Conservation (phyloP, 2,797 vertebrate genomes). For the Pseudochirops corinnae region DNA sequence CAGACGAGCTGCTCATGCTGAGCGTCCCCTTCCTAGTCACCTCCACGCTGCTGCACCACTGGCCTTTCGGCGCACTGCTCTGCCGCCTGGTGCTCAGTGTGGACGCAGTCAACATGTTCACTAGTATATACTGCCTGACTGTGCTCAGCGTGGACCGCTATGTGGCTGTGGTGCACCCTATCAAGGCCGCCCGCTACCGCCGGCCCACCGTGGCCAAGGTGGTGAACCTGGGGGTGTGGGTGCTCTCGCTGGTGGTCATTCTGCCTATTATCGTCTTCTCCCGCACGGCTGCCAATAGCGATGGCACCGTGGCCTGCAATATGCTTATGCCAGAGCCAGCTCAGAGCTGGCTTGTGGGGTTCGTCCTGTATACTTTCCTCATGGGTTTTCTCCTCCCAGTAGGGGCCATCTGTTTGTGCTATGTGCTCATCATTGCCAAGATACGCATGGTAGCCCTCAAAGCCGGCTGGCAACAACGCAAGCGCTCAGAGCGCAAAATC, state of each 20-base stretch:
- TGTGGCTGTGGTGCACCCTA: conserved; percentile 94
- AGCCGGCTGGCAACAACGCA: conserved; percentile 94
- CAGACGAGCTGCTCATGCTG: conserved; percentile 94
- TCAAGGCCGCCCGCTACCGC: conserved; percentile 92
- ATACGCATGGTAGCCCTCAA: conserved; percentile 93
- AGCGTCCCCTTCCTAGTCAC: conserved; percentile 95
- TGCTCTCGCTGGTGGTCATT: conserved; percentile 92
- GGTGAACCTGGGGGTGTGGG: conserved; percentile 93
- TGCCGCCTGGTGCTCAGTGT: conserved; percentile 94
- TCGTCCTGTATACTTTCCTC: conserved; percentile 93
- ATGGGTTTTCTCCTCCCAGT: conserved; percentile 95
- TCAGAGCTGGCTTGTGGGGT: conserved; percentile 91
- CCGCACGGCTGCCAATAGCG: conserved; percentile 90
- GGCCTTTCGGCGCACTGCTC: conserved; percentile 93
- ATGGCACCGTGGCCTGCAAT: conserved; percentile 93
- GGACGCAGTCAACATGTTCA: conserved; percentile 96
- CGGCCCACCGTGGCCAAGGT: conserved; percentile 93
- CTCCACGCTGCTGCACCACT: conserved; percentile 92
- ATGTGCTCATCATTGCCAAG: conserved; percentile 93
- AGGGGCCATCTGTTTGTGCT: conserved; percentile 93
- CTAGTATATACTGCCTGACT: conserved; percentile 94
- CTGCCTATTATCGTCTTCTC: conserved; percentile 94
- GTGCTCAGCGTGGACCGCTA: conserved; percentile 94
- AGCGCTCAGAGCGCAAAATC: conserved; percentile 93
- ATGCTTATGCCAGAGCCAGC: conserved; percentile 94